Evolutionary conservation across 2,888 invertebrate species (phyloP).

Genomic region (Camptogramma bilineatum): DNA sequence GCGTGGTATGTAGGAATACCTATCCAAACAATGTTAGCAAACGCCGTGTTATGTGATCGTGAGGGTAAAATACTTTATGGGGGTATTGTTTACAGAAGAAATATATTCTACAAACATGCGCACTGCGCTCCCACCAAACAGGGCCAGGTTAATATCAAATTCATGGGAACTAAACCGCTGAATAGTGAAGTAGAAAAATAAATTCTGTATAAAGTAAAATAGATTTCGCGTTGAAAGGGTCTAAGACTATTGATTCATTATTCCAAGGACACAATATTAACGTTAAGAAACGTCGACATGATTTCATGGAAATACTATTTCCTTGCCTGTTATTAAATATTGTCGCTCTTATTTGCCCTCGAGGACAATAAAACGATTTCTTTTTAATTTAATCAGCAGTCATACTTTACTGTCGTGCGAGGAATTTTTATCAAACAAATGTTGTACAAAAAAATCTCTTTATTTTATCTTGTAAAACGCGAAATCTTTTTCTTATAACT

Average conservation of each 20-base stretch:
- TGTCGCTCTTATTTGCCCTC: constrained; percentile 31
- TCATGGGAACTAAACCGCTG: neutral
- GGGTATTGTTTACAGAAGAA: constrained; percentile 37
- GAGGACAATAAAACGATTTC: constrained; percentile 36
- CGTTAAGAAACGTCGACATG: constrained; percentile 31
- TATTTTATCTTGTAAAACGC: neutral
- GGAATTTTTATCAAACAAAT: constrained; percentile 6
- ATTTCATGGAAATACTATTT: constrained; percentile 38
- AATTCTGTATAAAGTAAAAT: neutral
- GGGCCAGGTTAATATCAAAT: neutral
- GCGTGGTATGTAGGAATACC: constrained; percentile 42
- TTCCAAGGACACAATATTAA: constrained; percentile 37
- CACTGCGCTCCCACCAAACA: constrained; percentile 4
- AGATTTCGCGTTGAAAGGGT: constrained; percentile 23
- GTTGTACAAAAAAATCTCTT: neutral
- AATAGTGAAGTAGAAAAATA: constrained; percentile 12
- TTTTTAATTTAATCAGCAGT: constrained; percentile 34
- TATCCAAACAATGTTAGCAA: constrained; percentile 49
- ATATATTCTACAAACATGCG: constrained; percentile 31
- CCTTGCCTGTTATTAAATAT: constrained; percentile 38
- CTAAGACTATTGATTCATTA: constrained; percentile 39
- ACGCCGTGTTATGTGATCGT: constrained; percentile 42
- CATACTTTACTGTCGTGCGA: constrained; percentile 23
- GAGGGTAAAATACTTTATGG: constrained; percentile 39
- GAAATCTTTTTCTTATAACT: no score